phyloP scores from a whole-genome alignment of 2,797 vertebrate species.

The Sparus aurata region DNA sequence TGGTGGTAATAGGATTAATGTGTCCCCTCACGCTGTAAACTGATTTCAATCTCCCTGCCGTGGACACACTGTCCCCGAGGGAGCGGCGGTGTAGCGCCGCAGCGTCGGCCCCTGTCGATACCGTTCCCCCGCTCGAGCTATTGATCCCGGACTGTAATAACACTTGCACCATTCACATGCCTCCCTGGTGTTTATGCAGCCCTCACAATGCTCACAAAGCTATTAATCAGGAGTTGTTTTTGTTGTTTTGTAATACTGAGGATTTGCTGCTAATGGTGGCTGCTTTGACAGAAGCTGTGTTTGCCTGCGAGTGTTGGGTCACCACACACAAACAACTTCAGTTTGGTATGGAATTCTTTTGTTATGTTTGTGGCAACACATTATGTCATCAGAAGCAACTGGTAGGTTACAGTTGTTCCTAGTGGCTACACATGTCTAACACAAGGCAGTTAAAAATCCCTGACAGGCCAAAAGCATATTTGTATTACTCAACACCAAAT shows the following conservation, averaged over 20 bases:
- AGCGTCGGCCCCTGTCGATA: conserved; percentile 51
- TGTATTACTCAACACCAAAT: not conserved
- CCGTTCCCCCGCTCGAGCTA: conserved; percentile 50
- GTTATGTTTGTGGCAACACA: conserved; percentile 1
- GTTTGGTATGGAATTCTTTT: not conserved
- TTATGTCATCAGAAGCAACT: conserved; percentile 30
- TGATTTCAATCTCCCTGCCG: conserved; percentile 67
- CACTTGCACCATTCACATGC: conserved; percentile 46
- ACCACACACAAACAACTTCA: conserved; percentile 16
- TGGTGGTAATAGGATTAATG: conserved; percentile 78
- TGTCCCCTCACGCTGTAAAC: conserved; percentile 72
- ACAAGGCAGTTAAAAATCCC: no score
- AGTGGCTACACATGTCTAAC: not conserved
- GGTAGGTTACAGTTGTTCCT: not conserved
- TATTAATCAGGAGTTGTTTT: conserved; percentile 53
- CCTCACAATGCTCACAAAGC: conserved; percentile 21
- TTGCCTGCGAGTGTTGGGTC: conserved; percentile 18
- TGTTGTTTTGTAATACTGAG: conserved; percentile 44
- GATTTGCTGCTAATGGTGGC: conserved; percentile 41
- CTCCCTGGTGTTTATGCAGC: conserved; percentile 15
- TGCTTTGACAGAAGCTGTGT: conserved; percentile 30
- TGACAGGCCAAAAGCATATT: not conserved
- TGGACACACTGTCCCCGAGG: conserved; percentile 63
- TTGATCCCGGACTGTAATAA: conserved; percentile 67
- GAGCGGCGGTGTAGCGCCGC: conserved; percentile 44